Conservation (phyloP, 2,888 invertebrate genomes). For the Yponomeuta plumbellus region DNA sequence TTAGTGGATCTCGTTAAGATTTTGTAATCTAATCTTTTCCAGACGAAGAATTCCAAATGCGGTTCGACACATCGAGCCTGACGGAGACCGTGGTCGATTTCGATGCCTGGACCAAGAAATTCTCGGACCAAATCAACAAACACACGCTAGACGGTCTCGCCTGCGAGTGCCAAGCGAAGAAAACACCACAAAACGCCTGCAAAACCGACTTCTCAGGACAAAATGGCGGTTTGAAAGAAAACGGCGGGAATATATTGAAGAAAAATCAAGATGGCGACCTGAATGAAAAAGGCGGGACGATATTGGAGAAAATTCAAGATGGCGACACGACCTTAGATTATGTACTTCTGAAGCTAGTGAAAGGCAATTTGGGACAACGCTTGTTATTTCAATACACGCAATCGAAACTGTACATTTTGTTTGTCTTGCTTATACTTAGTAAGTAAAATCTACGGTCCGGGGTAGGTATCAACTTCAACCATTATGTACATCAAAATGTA, state of each 20-base stretch:
- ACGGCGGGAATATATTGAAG: not conserved
- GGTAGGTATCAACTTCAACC: too few relatives aligned
- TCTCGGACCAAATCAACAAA: not conserved
- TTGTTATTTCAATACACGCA: slow-evolving; percentile 20
- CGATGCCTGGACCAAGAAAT: not conserved
- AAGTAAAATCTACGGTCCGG: too few relatives aligned
- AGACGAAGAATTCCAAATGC: not conserved
- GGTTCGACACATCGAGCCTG: not conserved
- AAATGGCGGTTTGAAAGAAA: not conserved
- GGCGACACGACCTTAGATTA: slow-evolving; percentile 17
- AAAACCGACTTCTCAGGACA: not conserved
- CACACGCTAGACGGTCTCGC: not conserved
- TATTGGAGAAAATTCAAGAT: slow-evolving; percentile 7
- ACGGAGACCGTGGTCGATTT: not conserved
- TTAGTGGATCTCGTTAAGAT: too few relatives aligned
- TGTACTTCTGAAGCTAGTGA: slow-evolving; percentile 18
- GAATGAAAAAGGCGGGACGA: not conserved
- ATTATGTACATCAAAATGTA: too few relatives aligned
- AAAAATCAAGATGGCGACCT: slow-evolving; percentile 11
- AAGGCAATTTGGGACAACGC: slow-evolving; percentile 16
- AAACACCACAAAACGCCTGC: not conserved
- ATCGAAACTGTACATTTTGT: slow-evolving; percentile 22
- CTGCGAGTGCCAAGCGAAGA: not conserved
- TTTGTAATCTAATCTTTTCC: not conserved
- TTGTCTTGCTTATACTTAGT: not conserved